These are phyloP conservation scores for Tholera decimalis DNA, from an alignment of 2,888 invertebrate genomes.

Conservation along the genomic window DNA sequence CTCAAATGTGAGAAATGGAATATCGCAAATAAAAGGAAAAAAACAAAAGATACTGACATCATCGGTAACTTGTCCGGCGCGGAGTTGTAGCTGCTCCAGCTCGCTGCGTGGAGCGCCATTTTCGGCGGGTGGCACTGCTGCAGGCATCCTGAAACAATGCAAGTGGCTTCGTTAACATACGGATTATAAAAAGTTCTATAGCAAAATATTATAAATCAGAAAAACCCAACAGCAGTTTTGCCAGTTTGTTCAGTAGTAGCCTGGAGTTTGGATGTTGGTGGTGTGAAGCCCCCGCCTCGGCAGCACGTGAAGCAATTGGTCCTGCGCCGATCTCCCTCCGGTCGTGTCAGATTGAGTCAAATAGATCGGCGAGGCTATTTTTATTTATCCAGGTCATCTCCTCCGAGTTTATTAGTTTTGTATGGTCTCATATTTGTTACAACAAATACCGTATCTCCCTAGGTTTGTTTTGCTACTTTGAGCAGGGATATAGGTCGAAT, in stretches of 20 bases:
- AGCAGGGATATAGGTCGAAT: not conserved
- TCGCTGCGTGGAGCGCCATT: conserved; percentile 95
- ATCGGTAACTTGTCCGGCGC: conserved; percentile 96
- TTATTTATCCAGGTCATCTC: too few relatives aligned
- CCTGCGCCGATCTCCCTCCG: too few relatives aligned
- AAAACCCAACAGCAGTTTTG: too few relatives aligned
- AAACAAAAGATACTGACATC: conserved; percentile 92
- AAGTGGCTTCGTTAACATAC: conserved; percentile 11
- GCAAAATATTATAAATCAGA: too few relatives aligned
- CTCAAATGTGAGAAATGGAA: not conserved
- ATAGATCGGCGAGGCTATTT: too few relatives aligned
- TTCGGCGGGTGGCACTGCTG: conserved; percentile 91
- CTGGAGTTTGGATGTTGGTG: too few relatives aligned
- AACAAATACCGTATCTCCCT: not conserved
- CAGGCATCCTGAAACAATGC: conserved; percentile 92
- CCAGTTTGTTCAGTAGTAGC: too few relatives aligned
- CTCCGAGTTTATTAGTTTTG: too few relatives aligned
- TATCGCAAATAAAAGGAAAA: conserved; percentile 1
- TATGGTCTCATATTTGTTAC: not conserved
- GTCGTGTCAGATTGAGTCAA: too few relatives aligned
- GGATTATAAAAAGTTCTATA: not conserved
- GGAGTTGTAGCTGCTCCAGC: conserved; percentile 97
- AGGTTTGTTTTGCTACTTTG: not conserved
- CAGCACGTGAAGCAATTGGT: too few relatives aligned
- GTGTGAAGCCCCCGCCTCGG: too few relatives aligned